These are phyloP conservation scores for Dermatemys mawii DNA, from an alignment of 2,113 vertebrate species.

Conservation along the genomic window DNA sequence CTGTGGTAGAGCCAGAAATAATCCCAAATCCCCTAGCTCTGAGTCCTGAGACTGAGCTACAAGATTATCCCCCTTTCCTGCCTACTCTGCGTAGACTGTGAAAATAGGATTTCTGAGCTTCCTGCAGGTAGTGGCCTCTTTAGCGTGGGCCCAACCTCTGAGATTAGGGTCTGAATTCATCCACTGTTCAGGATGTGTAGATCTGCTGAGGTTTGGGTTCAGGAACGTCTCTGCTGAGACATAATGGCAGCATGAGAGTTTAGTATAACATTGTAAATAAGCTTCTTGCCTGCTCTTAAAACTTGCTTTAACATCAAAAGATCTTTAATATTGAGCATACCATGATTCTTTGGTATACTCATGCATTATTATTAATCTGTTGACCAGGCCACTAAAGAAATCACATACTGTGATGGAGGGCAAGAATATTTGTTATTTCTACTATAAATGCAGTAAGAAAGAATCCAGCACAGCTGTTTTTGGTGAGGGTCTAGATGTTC, in stretches of 20 bases:
- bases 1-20: not conserved
- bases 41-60: not conserved
- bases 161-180: not conserved
- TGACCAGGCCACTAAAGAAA: conserved; percentile 21
- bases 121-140: not conserved
- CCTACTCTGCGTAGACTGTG: not conserved
- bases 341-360: conserved; percentile 8
- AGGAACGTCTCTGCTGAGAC: conserved; percentile 29
- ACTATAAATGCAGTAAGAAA: not conserved
- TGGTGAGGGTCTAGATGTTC: not conserved
- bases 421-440: not conserved
- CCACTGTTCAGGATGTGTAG: not conserved
- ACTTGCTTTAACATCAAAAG: conserved; percentile 59
- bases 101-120: not conserved
- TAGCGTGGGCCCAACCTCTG: not conserved
- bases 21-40: not conserved
- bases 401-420: not conserved
- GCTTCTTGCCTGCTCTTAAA: conserved; percentile 50
- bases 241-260: not conserved
- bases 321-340: conserved; percentile 58
- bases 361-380: not conserved
- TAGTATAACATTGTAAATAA: conserved; percentile 26
- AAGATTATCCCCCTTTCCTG: not conserved
- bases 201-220: not conserved
- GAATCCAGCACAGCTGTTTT: not conserved